phyloP scores from a whole-genome alignment of 2,113 vertebrate species.

The Acinonyx jubatus region DNA sequence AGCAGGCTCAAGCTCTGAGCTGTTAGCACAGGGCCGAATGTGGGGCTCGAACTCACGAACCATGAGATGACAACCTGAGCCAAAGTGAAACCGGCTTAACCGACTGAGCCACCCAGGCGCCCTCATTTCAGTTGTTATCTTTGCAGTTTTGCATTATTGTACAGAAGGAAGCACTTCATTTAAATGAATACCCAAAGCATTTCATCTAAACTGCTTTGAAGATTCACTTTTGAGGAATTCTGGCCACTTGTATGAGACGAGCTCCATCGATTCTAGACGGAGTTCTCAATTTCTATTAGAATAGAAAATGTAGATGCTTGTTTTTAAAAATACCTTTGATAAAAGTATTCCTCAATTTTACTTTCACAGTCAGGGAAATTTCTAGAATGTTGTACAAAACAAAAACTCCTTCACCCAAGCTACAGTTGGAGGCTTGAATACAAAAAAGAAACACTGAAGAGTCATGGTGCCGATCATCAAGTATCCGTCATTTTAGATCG shows the following conservation, averaged over 20 bases:
- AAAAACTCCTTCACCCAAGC: background rate
- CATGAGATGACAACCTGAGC: too few species aligned
- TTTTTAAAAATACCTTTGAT: constrained; percentile 31
- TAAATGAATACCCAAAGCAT: background rate
- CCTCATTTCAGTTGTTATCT: background rate
- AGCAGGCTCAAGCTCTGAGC: too few species aligned
- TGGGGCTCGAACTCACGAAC: too few species aligned
- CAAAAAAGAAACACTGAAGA: background rate
- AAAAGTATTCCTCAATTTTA: constrained; percentile 21
- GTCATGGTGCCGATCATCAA: background rate
- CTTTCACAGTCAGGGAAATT: constrained; percentile 5
- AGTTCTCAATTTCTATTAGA: background rate
- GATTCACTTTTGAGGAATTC: background rate
- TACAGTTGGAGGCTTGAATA: background rate
- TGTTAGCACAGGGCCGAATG: too few species aligned
- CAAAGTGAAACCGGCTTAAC: too few species aligned
- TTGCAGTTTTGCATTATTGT: background rate
- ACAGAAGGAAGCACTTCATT: background rate
- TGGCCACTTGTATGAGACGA: background rate
- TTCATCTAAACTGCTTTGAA: background rate
- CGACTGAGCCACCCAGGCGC: too few species aligned
- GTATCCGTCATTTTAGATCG: background rate
- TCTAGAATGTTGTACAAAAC: background rate
- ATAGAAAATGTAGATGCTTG: background rate
- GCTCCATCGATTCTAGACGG: background rate